Evolutionary conservation across 2,888 invertebrate species (phyloP), one percentile per base, ranked within the genome.

Genomic region (Cotesia congregata): DNA sequence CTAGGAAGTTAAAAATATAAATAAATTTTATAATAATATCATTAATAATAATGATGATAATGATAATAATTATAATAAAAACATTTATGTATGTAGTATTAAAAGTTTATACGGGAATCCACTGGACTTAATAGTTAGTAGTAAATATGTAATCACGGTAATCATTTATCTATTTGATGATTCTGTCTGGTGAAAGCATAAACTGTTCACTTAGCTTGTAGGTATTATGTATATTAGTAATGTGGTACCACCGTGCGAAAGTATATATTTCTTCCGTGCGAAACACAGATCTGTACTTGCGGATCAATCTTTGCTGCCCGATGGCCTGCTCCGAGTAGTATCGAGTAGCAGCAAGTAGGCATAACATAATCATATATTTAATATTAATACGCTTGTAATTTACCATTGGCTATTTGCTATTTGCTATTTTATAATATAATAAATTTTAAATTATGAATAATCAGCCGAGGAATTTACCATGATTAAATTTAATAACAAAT

Each of bases 91-190:
- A 17, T 17, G 6, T 1, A 41, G 15, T 20, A 41, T 60, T 60
- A 30, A n/a, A 70, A 70, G 38, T 9, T n/a, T 41, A 72, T 65
- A 40, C 40, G 38, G 65, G 41, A 64, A 73, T 67, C 65, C 50
- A 73, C 59, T 67, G 73, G 73, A 65, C 60, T 82, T 82, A 79
- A 78, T 67, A 72, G 64, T 59, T 74, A 12, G 79, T 77, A 76
- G 72, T 82, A 80, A 83, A 81, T 76, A 76, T 76, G 80, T 82
- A 84, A 83, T 83, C 78, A 79, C 77, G 69, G 80, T 82, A 81
- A 82, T 84, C 82, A 84, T 81, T 85, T 84, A 81, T 80, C 82
- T 83, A 83, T 82, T 84, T 85, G 84, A 85, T 83, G 83, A 83
- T 83, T 84, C 82, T 77, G 75, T 82, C 75, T 78, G 80, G 82